phyloP scores from a whole-genome alignment of 1,140 invertebrate species.

The Sycobia sp. region DNA sequence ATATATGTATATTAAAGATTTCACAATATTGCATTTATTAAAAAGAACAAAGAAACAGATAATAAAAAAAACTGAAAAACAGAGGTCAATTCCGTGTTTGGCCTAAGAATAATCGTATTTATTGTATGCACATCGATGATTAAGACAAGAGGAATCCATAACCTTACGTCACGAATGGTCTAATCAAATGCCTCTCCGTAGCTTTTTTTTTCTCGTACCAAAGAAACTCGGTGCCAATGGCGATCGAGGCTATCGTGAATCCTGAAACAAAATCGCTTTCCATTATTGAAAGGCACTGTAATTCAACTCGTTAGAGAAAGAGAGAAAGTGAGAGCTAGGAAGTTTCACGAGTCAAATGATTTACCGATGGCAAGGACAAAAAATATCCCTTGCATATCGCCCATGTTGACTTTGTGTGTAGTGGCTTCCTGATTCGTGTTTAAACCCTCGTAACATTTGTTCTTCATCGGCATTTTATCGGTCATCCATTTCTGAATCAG shows the following conservation, averaged over 20 bases:
- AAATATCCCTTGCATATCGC: conserved; percentile 90
- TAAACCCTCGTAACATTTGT: conserved; percentile 75
- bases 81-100: no score
- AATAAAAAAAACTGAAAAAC: no score
- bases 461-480: conserved; percentile 77
- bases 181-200: conserved; percentile 63
- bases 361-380: conserved; percentile 79
- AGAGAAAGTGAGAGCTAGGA: no score
- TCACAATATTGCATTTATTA: no score
- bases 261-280: conserved; percentile 55
- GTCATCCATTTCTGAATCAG: conserved; percentile 83
- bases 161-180: conserved; percentile 64
- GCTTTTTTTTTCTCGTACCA: conserved; percentile 59
- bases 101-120: no score
- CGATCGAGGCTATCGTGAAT: conserved; percentile 60
- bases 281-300: neutral
- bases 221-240: conserved; percentile 65
- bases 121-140: neutral
- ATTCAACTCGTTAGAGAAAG: conserved; percentile 40
- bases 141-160: conserved; percentile 27
- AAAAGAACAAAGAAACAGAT: no score
- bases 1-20: no score
- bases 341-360: conserved; percentile 58
- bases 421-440: conserved; percentile 69
- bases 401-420: conserved; percentile 83